Evolutionary conservation across 2,113 vertebrate species (phyloP).

Genomic region (Xenopus laevis): DNA sequence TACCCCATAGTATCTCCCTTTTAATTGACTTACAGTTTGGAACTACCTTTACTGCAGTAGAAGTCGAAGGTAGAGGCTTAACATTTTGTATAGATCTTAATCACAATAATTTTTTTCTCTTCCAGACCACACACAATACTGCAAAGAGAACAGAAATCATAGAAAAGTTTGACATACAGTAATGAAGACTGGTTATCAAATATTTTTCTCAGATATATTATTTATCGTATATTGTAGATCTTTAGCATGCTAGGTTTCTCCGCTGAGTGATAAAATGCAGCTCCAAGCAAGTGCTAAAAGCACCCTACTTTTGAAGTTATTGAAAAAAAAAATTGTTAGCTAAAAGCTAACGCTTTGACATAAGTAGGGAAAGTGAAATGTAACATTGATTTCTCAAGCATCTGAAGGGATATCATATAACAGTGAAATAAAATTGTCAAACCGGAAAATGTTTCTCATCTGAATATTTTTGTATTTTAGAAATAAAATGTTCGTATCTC

Average conservation of each 20-base stretch:
- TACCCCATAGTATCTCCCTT: too few relatives aligned
- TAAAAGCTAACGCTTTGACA: slow-evolving; percentile 59
- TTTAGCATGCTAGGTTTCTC: slow-evolving; percentile 54
- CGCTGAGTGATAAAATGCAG: slow-evolving; percentile 54
- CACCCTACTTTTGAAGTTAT: slow-evolving; percentile 53
- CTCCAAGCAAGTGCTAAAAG: slow-evolving; percentile 49
- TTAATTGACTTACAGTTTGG: too few relatives aligned
- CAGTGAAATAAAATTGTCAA: slow-evolving; percentile 64
- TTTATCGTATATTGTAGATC: slow-evolving; percentile 49
- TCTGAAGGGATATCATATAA: slow-evolving; percentile 64
- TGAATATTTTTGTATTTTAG: slow-evolving; percentile 52
- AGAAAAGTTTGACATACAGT: slow-evolving; percentile 38
- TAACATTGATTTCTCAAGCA: slow-evolving; percentile 66
- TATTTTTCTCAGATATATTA: slow-evolving; percentile 45
- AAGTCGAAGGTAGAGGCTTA: too few relatives aligned
- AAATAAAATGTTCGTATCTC: slow-evolving; percentile 56
- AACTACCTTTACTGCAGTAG: too few relatives aligned
- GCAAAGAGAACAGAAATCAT: too few relatives aligned
- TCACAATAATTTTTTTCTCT: too few relatives aligned
- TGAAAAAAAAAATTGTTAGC: slow-evolving; percentile 58
- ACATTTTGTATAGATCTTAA: too few relatives aligned
- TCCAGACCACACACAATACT: too few relatives aligned
- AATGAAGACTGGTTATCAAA: slow-evolving; percentile 47
- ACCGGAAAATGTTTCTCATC: slow-evolving; percentile 60
- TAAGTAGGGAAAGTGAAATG: slow-evolving; percentile 56